Conservation (phyloP, 2,888 invertebrate genomes). For the Hyposoter dolosus region DNA sequence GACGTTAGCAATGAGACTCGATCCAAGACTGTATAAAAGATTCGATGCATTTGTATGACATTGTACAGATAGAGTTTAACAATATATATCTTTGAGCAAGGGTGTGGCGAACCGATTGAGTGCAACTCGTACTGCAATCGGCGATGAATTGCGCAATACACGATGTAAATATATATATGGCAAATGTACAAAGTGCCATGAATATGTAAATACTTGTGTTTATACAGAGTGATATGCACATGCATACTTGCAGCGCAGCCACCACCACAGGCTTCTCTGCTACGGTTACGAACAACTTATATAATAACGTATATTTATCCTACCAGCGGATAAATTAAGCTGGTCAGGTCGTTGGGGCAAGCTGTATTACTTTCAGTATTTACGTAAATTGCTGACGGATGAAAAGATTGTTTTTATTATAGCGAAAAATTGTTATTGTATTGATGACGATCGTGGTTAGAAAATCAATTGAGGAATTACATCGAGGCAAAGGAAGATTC, state of each 20-base stretch:
- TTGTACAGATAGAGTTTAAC: conserved; percentile 5
- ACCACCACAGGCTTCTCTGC: conserved; percentile 41
- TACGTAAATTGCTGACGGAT: background rate
- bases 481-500: background rate
- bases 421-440: background rate
- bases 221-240: conserved; percentile 2
- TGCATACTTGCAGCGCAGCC: conserved; percentile 23
- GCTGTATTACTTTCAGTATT: conserved; percentile 23
- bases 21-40: conserved; percentile 19
- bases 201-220: conserved; percentile 5
- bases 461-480: background rate
- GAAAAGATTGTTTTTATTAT: conserved; percentile 7
- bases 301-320: conserved; percentile 79
- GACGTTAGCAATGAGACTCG: background rate
- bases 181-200: conserved; percentile 5
- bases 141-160: conserved; percentile 60
- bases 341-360: conserved; percentile 47
- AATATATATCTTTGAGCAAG: conserved; percentile 16
- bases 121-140: conserved; percentile 50
- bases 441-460: background rate
- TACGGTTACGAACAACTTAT: conserved; percentile 77
- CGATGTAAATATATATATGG: conserved; percentile 54
- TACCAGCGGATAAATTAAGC: conserved; percentile 9
- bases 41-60: conserved; percentile 25
- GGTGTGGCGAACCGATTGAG: conserved; percentile 54